Percentiles rank a stretch among this genome's conserved stretches.
Conservation (phyloP, 2,797 vertebrate species). For the Glossophaga mutica region DNA sequence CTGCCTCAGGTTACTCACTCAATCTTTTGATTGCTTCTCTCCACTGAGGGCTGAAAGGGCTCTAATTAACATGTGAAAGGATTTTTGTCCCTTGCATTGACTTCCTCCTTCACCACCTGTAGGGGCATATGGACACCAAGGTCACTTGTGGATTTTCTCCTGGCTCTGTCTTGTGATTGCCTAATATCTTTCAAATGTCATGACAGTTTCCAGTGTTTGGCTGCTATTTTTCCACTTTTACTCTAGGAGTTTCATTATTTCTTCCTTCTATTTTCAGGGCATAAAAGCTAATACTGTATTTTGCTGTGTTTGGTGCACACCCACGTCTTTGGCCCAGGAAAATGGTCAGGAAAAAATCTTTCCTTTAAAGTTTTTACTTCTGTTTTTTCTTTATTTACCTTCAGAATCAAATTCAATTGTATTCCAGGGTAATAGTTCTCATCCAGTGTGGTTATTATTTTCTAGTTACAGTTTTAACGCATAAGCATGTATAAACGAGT, state of each 20-base stretch:
- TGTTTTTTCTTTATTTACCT: too few relatives aligned
- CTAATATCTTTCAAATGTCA: too few relatives aligned
- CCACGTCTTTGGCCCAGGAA: too few relatives aligned
- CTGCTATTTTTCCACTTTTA: background rate
- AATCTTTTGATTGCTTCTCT: background rate
- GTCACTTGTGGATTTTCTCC: background rate
- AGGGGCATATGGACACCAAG: background rate
- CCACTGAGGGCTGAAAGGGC: background rate
- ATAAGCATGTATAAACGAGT: too few relatives aligned
- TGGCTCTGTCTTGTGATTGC: background rate
- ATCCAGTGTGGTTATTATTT: too few relatives aligned
- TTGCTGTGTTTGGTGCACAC: too few relatives aligned
- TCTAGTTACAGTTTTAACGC: too few relatives aligned
- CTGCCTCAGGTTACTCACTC: too few relatives aligned
- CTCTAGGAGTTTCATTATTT: background rate
- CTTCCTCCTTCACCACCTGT: background rate
- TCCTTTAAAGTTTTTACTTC: too few relatives aligned
- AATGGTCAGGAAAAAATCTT: too few relatives aligned
- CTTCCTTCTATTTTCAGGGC: background rate
- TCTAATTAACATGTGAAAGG: background rate
- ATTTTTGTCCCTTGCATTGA: background rate
- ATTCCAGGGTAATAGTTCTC: too few relatives aligned
- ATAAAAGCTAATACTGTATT: background rate
- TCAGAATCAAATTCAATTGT: too few relatives aligned
- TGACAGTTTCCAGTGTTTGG: rapidly evolving